Percentiles rank a stretch among this genome's conserved stretches.
Conservation (phyloP, 1,140 invertebrate species). For the Samia ricini region DNA sequence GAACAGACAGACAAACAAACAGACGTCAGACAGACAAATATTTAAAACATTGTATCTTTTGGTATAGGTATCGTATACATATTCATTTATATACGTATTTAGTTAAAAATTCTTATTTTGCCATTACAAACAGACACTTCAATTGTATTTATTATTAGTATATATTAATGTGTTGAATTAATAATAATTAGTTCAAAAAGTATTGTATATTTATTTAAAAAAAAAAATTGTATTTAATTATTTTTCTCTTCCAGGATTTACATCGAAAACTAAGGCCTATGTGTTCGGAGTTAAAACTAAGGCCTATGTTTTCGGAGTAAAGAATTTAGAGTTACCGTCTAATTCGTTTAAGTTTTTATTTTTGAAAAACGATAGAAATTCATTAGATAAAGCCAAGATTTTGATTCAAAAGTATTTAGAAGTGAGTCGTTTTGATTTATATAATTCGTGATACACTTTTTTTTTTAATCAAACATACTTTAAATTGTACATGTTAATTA, state of each 20-base stretch:
- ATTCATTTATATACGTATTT: too few species aligned
- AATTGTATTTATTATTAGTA: too few species aligned
- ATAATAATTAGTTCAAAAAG: too few species aligned
- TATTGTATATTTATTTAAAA: too few species aligned
- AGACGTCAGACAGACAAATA: too few species aligned
- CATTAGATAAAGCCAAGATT: slow-evolving; percentile 88
- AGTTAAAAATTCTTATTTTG: too few species aligned
- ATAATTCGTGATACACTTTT: slow-evolving; percentile 5
- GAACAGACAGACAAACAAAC: too few species aligned
- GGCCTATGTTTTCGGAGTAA: slow-evolving; percentile 88
- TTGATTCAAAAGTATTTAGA: slow-evolving; percentile 92
- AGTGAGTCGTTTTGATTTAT: slow-evolving; percentile 74
- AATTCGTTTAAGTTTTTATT: slow-evolving; percentile 88
- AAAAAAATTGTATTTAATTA: not conserved
- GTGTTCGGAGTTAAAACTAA: slow-evolving; percentile 84
- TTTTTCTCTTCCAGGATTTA: slow-evolving; percentile 80
- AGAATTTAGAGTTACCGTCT: slow-evolving; percentile 88
- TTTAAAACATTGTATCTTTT: too few species aligned
- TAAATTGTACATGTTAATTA: slow-evolving; percentile 31
- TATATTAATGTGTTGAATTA: too few species aligned
- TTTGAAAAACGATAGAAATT: slow-evolving; percentile 87
- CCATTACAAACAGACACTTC: too few species aligned
- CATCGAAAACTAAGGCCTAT: slow-evolving; percentile 91
- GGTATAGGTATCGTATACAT: too few species aligned
- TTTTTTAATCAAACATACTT: not conserved